A percentile compares a stretch with the other conserved stretches of the same genome.
Conservation (phyloP, 1,140 invertebrate species). For the Caligus rogercresseyi region DNA sequence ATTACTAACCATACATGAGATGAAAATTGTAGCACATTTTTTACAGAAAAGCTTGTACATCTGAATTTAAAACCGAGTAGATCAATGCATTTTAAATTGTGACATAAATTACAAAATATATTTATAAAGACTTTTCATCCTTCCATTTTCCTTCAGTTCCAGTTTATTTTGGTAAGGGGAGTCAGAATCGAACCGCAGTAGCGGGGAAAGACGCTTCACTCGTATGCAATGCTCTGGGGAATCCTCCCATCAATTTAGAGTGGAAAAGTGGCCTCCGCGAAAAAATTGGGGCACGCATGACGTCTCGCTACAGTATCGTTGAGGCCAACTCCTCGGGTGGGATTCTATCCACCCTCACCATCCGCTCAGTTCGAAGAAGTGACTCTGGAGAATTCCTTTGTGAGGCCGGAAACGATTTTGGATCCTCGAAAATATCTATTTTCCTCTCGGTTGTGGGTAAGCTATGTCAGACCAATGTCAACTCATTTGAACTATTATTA, state of each 20-base stretch:
- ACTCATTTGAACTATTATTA: too few species aligned
- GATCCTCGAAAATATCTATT: not conserved
- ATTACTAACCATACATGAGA: too few species aligned
- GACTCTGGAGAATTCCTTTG: not conserved
- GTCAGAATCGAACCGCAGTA: not conserved
- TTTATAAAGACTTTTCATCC: too few species aligned
- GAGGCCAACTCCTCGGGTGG: not conserved
- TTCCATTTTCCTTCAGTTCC: too few species aligned
- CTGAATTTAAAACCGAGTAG: too few species aligned
- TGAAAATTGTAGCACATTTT: too few species aligned
- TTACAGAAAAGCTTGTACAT: too few species aligned
- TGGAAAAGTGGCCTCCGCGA: not conserved
- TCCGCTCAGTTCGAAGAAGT: not conserved
- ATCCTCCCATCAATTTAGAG: not conserved
- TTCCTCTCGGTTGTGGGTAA: not conserved
- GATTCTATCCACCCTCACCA: not conserved
- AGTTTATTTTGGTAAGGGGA: not conserved
- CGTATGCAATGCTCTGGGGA: not conserved
- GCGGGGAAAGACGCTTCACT: not conserved
- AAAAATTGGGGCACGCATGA: not conserved
- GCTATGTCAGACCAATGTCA: not conserved
- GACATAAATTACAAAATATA: too few species aligned
- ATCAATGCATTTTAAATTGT: too few species aligned
- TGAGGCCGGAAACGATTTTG: not conserved
- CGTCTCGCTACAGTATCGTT: not conserved